These are phyloP conservation scores for Drosophila asahinai DNA, from an alignment of 1,140 invertebrate species.

Conservation along the genomic window DNA sequence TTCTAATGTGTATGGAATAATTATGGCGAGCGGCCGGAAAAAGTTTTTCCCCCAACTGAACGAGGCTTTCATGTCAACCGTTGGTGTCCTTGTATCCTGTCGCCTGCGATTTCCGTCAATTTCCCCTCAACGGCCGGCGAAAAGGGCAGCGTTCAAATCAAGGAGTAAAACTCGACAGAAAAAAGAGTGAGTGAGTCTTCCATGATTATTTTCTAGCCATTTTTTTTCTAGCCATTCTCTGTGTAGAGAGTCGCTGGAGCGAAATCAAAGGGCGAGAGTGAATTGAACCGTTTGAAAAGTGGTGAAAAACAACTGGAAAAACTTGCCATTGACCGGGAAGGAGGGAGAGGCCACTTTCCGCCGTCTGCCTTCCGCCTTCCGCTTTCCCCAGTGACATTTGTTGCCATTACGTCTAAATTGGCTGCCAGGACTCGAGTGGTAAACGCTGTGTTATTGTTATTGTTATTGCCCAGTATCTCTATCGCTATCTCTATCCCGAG, in stretches of 20 bases:
- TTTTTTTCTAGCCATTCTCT: slow-evolving; percentile 4
- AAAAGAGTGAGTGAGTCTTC: slow-evolving; percentile 9
- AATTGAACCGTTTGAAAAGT: slow-evolving; percentile 49
- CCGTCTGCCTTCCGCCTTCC: background rate
- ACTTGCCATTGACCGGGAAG: slow-evolving; percentile 38
- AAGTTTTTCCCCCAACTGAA: background rate
- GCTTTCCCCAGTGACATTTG: slow-evolving; percentile 68
- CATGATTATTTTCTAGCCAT: slow-evolving; percentile 4
- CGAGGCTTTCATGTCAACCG: slow-evolving; percentile 23
- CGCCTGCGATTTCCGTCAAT: slow-evolving; percentile 27
- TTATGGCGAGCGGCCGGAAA: background rate
- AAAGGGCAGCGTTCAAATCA: slow-evolving; percentile 10
- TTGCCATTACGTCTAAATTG: slow-evolving; percentile 79
- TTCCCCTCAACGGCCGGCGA: background rate
- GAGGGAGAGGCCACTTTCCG: background rate
- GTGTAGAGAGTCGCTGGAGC: slow-evolving; percentile 26
- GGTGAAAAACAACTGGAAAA: slow-evolving; percentile 59
- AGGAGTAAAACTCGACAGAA: slow-evolving; percentile 20
- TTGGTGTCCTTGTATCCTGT: slow-evolving; percentile 28
- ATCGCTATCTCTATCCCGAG: background rate
- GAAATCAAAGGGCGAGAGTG: slow-evolving; percentile 53
- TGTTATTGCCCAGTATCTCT: slow-evolving; percentile 28
- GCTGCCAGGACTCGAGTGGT: slow-evolving; percentile 77
- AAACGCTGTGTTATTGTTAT: slow-evolving; percentile 81
- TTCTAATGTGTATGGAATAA: slow-evolving; percentile 7